A percentile compares a stretch with the other conserved stretches of the same genome.
Evolutionary conservation across 2,113 vertebrate genomes (phyloP).

Genomic region (Symphodus melops): DNA sequence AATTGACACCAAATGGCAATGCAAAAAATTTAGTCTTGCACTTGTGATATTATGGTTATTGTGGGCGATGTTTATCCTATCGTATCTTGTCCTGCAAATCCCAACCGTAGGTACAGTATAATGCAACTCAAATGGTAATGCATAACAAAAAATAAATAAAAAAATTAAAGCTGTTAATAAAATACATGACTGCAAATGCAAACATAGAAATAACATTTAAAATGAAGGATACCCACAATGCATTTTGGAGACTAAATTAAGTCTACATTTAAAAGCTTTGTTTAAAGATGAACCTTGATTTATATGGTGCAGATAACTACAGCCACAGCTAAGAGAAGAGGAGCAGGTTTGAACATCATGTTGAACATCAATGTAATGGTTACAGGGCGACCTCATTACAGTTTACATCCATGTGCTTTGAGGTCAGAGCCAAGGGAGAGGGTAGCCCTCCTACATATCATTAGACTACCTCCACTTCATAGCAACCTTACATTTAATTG

Average conservation of each 20-base stretch:
- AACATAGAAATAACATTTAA: too few relatives aligned
- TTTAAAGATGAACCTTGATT: not conserved
- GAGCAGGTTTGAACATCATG: conserved; percentile 10
- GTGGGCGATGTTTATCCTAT: too few relatives aligned
- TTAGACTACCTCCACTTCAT: not conserved
- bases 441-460: conserved; percentile 6
- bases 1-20: too few relatives aligned
- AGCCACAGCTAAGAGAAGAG: not conserved
- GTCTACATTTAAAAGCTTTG: too few relatives aligned
- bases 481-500: not conserved
- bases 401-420: conserved; percentile 1
- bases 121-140: too few relatives aligned
- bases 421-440: conserved; percentile 41
- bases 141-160: too few relatives aligned
- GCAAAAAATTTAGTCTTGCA: too few relatives aligned
- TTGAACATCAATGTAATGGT: conserved; percentile 36
- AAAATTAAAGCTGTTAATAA: too few relatives aligned
- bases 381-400: conserved; percentile 29
- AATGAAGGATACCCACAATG: not conserved
- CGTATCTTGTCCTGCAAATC: too few relatives aligned
- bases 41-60: too few relatives aligned
- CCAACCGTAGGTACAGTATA: too few relatives aligned
- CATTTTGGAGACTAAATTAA: not conserved
- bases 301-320: not conserved
- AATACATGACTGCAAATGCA: too few relatives aligned